phyloP scores from a whole-genome alignment of 2,113 vertebrate species.

The Aleadryas rufinucha region DNA sequence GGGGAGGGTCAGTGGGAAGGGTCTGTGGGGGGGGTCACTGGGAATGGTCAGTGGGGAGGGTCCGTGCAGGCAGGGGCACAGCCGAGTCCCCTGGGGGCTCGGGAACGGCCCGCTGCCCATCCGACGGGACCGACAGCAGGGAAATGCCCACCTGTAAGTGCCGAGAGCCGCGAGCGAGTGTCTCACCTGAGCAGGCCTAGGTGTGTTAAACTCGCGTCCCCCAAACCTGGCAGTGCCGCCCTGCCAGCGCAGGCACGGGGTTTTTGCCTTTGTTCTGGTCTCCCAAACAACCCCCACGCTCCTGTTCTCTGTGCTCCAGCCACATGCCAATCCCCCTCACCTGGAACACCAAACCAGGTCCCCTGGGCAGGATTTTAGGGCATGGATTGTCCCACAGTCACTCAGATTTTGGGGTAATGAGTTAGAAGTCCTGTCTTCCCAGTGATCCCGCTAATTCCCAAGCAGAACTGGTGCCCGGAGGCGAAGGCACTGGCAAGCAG shows the following conservation, averaged over 20 bases:
- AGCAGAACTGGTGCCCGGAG: not conserved
- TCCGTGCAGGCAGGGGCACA: accelerated
- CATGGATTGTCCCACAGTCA: accelerated
- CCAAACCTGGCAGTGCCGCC: not conserved
- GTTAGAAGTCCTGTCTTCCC: not conserved
- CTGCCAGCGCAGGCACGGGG: too few species aligned
- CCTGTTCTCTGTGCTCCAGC: not conserved
- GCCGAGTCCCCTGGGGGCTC: not conserved
- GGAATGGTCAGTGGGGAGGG: accelerated
- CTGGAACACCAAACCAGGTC: not conserved
- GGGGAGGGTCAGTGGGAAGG: too few species aligned
- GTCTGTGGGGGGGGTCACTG: too few species aligned
- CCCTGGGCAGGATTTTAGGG: not conserved
- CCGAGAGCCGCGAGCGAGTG: not conserved
- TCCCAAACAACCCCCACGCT: accelerated
- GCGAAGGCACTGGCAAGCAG: not conserved
- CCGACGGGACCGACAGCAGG: not conserved
- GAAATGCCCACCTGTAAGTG: not conserved
- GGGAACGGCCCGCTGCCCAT: not conserved
- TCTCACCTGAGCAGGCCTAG: too few species aligned
- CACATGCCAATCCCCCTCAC: accelerated
- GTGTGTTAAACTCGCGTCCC: not conserved
- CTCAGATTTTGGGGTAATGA: accelerated
- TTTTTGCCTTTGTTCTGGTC: not conserved
- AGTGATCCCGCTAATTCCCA: accelerated